Evolutionary conservation across 2,888 invertebrate genomes (phyloP).

Genomic region (Watsonalla binaria): DNA sequence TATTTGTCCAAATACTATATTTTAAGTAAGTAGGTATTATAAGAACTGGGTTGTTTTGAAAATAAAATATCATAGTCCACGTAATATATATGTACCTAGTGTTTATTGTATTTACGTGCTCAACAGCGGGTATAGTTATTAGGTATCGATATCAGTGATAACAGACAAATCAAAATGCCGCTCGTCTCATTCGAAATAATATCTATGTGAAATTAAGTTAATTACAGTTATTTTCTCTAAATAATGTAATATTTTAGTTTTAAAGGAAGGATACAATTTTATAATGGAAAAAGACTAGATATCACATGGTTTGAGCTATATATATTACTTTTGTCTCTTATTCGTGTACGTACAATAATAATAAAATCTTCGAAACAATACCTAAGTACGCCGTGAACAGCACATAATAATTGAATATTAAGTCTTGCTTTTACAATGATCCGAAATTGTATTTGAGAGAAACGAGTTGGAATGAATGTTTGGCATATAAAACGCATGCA

Average conservation of each 20-base stretch:
- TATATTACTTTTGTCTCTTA: conserved; percentile 51
- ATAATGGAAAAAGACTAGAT: conserved; percentile 72
- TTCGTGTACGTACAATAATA: conserved; percentile 42
- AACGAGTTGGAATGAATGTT: conserved; percentile 16
- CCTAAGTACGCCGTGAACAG: conserved; percentile 34
- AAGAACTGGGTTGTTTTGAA: conserved; percentile 23
- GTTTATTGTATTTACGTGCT: conserved; percentile 12
- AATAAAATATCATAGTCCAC: conserved; percentile 13
- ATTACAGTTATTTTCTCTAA: neutral
- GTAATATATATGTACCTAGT: neutral
- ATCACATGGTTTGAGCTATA: conserved; percentile 77
- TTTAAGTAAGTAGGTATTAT: conserved; percentile 12
- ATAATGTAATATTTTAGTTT: conserved; percentile 14
- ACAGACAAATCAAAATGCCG: conserved; percentile 9
- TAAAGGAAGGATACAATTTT: conserved; percentile 44
- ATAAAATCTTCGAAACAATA: conserved; percentile 40
- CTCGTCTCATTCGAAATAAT: neutral
- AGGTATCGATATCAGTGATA: conserved; percentile 6
- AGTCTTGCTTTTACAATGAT: conserved; percentile 31
- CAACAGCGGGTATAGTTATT: conserved; percentile 14
- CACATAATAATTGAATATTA: conserved; percentile 34
- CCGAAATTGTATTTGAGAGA: conserved; percentile 24
- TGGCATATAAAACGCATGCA: conserved; percentile 36
- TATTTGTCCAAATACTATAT: conserved; percentile 44
- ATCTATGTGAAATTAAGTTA: neutral